Evolutionary conservation across 2,113 vertebrate genomes (phyloP).

Genomic region (Campylorhamphus procurvoides): DNA sequence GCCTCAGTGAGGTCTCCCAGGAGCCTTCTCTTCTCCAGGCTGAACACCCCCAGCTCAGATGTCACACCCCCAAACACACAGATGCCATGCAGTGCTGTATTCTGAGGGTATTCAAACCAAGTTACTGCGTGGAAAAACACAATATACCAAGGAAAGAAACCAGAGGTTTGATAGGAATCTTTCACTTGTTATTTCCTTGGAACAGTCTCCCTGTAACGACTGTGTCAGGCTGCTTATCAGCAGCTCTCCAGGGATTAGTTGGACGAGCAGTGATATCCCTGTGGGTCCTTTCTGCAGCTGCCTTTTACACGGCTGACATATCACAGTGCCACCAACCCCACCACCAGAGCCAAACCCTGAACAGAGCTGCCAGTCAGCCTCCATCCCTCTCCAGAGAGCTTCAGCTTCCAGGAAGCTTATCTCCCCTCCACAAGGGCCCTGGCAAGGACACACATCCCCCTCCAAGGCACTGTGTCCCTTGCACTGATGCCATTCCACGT

Average conservation of each 20-base stretch:
- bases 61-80: neutral
- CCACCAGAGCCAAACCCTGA: neutral
- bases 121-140: neutral
- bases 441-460: neutral
- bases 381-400: neutral
- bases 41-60: neutral
- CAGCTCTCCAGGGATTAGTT: neutral
- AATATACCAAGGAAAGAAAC: neutral
- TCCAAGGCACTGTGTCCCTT: neutral
- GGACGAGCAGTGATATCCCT: neutral
- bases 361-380: neutral
- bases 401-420: neutral
- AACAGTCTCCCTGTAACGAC: neutral
- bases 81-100: neutral
- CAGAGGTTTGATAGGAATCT: neutral
- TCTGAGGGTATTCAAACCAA: neutral
- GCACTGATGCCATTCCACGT: accelerated
- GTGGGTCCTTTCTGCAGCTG: neutral
- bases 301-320: neutral
- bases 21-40: neutral
- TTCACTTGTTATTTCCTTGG: neutral
- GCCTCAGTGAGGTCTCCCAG: neutral
- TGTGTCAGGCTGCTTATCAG: neutral
- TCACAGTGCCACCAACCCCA: neutral
- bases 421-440: neutral